Evolutionary conservation across 2,797 vertebrate species (phyloP), one percentile per base, ranked within the genome.

Genomic region (Pangasius mekongensis): DNA sequence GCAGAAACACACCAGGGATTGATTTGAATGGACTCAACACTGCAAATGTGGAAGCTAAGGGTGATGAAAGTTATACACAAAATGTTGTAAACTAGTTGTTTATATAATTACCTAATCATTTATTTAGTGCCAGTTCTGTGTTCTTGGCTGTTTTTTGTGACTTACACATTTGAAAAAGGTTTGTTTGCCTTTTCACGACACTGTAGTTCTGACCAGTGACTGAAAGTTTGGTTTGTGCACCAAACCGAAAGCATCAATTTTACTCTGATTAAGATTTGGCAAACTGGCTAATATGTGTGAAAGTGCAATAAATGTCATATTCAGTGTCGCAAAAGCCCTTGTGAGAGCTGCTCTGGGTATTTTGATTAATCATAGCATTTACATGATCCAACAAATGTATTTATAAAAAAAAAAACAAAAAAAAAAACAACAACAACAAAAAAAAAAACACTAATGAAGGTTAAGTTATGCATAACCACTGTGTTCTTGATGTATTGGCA

Each of bases 371-470:
- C 30, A 67, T 16, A 16, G 14, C 13, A 67, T 67, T 16, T 33
- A 30, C 66, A 67, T 18, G 30, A 16, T 33, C 30, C 66, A 67
- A 67, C 30, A 67, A 67, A 56, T n/a, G 62, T 10, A 27, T 27
- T 60, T 14, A 67, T 18, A 66, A 13, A 67, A 33, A 5, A 43
- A 43, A 39, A 4, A 39, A 39, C 0, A 4, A 39, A 39, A 39
- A 0, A 0, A 5, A 43, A 43, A 0, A n/a, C n/a, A n/a, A n/a
- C n/a, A n/a, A n/a, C n/a, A 43, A 43, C 0, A 39, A 39, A 3
- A 39, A 39, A 3, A 39, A 39, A 3, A 3, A 39, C 4, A 39
- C 3, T 3, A 69, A 69, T 69, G 30, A 16, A 36, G 33, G 67
- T n/a, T 11, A 30, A n/a, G 8, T 43, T 43, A 11, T 10, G 1